Base-by-base conservation (phyloP, 2,888 invertebrate species). In the Ethmia dodecea region DNA sequence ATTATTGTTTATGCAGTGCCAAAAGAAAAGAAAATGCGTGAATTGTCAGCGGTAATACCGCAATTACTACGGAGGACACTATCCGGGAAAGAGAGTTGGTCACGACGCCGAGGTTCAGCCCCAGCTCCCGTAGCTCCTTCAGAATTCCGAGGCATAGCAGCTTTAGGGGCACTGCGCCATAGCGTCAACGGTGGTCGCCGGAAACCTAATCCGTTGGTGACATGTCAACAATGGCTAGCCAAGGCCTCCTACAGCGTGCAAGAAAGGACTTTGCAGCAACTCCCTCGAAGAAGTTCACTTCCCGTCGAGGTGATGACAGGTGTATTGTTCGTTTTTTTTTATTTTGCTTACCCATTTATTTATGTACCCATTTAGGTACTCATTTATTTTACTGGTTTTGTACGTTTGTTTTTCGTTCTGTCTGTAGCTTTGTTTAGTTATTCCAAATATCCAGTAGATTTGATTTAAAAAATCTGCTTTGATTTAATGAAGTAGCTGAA, bases 301-400 rank as follows among this genome's bases (percentile, higher is more conserved):
- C 83, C 83, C 42, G 74, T 67, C 57, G 81, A 84, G 78, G 83
- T 81, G 69, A 76, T 78, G 56, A 67, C 75, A 71, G 73, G 75
- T 75, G 71, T 66, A 62, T 58, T 46, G 33, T 38, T 52, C 58
- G 52, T 51, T 55, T 37, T 52, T 49, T 49, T n/a, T n/a, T n/a
- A n/a, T n/a, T n/a, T n/a, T n/a, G n/a, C n/a, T n/a, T n/a, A n/a
- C n/a, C n/a, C n/a, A n/a, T n/a, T n/a, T n/a, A n/a, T n/a, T n/a
- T n/a, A n/a, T n/a, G n/a, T n/a, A n/a, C n/a, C n/a, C n/a, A n/a
- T n/a, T n/a, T n/a, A n/a, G n/a, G n/a, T n/a, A n/a, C n/a, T n/a
- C n/a, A n/a, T n/a, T n/a, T n/a, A n/a, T n/a, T n/a, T n/a, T n/a
- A n/a, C n/a, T n/a, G n/a, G n/a, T n/a, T n/a, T n/a, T n/a, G n/a